Base-by-base conservation (phyloP, 1,140 invertebrate species). In the Uloborus diversus region DNA sequence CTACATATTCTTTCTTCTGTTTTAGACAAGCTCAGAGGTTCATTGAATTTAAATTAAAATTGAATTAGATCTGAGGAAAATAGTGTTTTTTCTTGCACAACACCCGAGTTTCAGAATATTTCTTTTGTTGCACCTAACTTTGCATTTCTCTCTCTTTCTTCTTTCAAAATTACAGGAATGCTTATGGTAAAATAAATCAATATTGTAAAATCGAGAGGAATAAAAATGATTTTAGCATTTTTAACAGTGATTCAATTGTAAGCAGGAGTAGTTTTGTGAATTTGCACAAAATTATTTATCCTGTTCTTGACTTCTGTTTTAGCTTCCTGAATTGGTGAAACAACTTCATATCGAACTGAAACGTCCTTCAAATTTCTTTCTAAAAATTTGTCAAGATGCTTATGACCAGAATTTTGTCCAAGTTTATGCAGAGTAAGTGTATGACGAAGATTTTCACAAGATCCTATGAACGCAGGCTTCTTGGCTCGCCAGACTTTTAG, bases 351-450 rank as follows among this genome's bases (percentile, higher is more conserved):
- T 20, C 73, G 47, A 11, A 78, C 62, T 28, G 33, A 32, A 7
- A 78, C 23, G n/a, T 42, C 61, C 4, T 42, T 25, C 9, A 20
- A 23, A 23, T 78, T 78, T n/a, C 73, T 33, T 9, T 78, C 61
- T 1, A 78, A 14, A 33, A 78, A 78, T 13, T 78, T 64, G 28
- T 78, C 73, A 3, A 78, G 35, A 17, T 78, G 61, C 62, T 78
- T 78, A 23, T 78, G 73, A 11, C 73, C 73, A 5, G 73, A 78
- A 14, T 56, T 56, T 3, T 66, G 47, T n/a, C 47, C 30, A 2
- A 64, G n/a, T 11, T 66, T 65, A 27, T 78, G 73, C 30, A 78
- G 13, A 9, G 42, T 66, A 5, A 78, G 59, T 23, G 65, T 78
- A 5, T 78, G 73, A 4, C 51, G 73, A 42, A 78, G 14, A 37